phyloP scores from a whole-genome alignment of 2,888 invertebrate genomes.

The Caenorhabditis plicata region DNA sequence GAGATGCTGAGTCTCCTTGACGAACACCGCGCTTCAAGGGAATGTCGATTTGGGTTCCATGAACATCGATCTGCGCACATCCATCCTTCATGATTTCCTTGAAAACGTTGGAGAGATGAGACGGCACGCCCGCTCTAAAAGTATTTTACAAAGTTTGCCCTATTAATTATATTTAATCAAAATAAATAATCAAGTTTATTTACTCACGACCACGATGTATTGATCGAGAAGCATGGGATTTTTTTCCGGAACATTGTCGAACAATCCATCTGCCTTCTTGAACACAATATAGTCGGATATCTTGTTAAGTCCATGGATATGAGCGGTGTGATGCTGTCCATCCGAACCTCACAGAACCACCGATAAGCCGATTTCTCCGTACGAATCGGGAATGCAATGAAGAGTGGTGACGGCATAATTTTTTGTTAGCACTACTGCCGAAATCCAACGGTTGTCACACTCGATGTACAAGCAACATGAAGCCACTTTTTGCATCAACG shows the following conservation, averaged over 20 bases:
- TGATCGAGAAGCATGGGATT: slow-evolving; percentile 15
- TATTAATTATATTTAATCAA: too few relatives aligned
- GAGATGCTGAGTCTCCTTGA: too few relatives aligned
- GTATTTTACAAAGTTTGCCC: too few relatives aligned
- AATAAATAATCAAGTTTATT: slow-evolving; percentile 18
- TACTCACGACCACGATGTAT: slow-evolving; percentile 32
- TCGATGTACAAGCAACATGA: slow-evolving; percentile 24
- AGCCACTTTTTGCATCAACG: slow-evolving; percentile 9
- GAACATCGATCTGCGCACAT: too few relatives aligned
- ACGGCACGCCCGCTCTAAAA: too few relatives aligned
- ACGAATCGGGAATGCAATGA: slow-evolving; percentile 14
- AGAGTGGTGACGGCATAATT: slow-evolving; percentile 17
- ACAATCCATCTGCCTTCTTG: slow-evolving; percentile 28
- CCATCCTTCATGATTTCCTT: too few relatives aligned
- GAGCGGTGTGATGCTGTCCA: slow-evolving; percentile 20
- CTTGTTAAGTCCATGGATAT: slow-evolving; percentile 28
- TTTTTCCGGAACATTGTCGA: slow-evolving; percentile 18
- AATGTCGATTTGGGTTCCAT: too few relatives aligned
- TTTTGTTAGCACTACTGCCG: slow-evolving; percentile 18
- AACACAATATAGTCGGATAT: slow-evolving; percentile 30
- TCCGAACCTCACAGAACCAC: slow-evolving; percentile 8
- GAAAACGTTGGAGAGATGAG: too few relatives aligned
- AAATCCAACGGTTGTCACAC: slow-evolving; percentile 13
- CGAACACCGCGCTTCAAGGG: too few relatives aligned
- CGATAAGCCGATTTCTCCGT: slow-evolving; percentile 9